Percentiles rank a stretch among this genome's conserved stretches.
Conservation (phyloP, 2,797 vertebrate genomes). For the Muraenolepis orangiensis region DNA sequence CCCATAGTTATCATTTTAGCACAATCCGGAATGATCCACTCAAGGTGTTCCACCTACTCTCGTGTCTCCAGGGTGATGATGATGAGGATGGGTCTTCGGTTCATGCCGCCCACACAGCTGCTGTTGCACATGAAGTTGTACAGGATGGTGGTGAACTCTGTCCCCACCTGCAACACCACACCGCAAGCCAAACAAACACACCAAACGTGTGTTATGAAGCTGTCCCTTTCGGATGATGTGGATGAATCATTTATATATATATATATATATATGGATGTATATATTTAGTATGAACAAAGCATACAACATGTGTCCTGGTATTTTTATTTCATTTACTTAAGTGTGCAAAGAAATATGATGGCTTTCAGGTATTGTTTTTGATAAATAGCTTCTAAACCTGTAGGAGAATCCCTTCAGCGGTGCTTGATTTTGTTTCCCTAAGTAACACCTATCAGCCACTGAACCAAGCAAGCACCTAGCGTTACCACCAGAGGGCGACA, state of each 20-base stretch:
- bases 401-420: background rate
- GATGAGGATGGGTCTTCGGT: constrained; percentile 95
- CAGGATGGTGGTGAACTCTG: constrained; percentile 96
- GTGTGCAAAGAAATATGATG: background rate
- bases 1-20: too few relatives aligned
- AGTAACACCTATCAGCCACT: background rate
- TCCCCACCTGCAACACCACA: constrained; percentile 84
- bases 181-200: constrained; percentile 7
- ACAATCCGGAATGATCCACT: too few relatives aligned
- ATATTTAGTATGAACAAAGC: background rate
- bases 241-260: too few relatives aligned
- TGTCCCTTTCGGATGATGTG: background rate
- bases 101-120: constrained; percentile 99
- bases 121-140: constrained; percentile 99
- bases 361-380: background rate
- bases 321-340: background rate
- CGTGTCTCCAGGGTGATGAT: constrained; percentile 95
- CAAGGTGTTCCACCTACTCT: constrained; percentile 92
- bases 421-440: background rate
- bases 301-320: background rate
- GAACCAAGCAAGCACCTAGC: background rate
- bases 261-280: too few relatives aligned
- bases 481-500: constrained; percentile 49
- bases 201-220: background rate
- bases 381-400: background rate